These are phyloP conservation scores for Paramormyrops hopkinsi DNA, from an alignment of 2,797 vertebrate species.

Conservation along the genomic window DNA sequence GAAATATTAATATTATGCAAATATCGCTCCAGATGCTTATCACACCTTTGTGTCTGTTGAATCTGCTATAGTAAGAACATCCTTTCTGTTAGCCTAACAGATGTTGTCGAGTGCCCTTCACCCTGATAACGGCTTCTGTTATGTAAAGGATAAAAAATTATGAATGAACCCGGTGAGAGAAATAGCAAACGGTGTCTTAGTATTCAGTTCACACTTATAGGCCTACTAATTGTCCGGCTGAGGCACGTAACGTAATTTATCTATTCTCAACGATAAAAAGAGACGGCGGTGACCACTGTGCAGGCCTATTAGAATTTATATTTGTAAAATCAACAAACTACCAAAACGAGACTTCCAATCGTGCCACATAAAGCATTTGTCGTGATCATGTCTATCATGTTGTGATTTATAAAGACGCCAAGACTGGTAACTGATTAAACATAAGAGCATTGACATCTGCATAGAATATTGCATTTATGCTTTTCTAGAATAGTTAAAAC, in stretches of 20 bases:
- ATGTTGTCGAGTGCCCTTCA: neutral
- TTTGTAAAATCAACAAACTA: neutral
- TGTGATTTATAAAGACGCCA: neutral
- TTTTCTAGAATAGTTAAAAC: neutral
- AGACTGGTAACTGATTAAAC: neutral
- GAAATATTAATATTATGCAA: neutral
- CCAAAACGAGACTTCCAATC: neutral
- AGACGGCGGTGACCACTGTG: neutral
- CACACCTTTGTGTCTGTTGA: neutral
- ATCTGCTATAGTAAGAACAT: neutral
- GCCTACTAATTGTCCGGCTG: neutral
- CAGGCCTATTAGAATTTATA: neutral
- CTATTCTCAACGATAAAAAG: neutral
- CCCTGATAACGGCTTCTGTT: neutral
- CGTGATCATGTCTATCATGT: neutral
- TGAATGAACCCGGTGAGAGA: constrained; percentile 16
- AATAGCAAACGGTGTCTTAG: constrained; percentile 12
- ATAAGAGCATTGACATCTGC: neutral
- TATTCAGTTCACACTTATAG: constrained; percentile 10
- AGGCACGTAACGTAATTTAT: neutral
- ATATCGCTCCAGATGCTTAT: neutral
- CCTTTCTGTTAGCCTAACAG: neutral
- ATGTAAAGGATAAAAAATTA: neutral
- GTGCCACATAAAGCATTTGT: neutral
- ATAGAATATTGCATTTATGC: neutral